Evolutionary conservation across 2,888 invertebrate species (phyloP), one percentile per base, ranked within the genome.

Genomic region (Chouioia cunea): DNA sequence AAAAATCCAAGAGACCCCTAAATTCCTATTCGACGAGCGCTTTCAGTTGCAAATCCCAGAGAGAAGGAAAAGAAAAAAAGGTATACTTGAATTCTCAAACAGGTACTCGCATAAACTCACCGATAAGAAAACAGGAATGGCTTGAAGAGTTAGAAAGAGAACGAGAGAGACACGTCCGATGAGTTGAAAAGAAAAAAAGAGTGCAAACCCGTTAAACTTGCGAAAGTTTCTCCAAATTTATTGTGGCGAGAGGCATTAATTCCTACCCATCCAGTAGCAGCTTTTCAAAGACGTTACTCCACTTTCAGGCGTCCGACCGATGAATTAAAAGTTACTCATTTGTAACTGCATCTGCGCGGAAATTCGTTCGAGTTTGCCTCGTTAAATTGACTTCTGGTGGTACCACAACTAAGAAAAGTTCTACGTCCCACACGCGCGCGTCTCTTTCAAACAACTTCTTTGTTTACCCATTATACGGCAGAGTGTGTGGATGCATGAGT

Each of bases 301-400:
- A 23, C 22, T 14, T 12, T 44, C 46, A 6, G 36, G 36, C 36
- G 36, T 36, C 12, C 47, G 36, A 50, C 14, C 54, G 54, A 67
- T 67, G 60, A 67, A 67, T 67, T 60, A 67, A 67, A 67, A 67
- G 60, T 67, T 60, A 60, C 60, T 67, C 20, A 60, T 60, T 54
- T 22, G 60, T 67, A 67, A 60, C 53, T 46, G 60, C 54, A 66
- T 66, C 27, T 36, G 36, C 48, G 23, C 46, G 1, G 46, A n/a
- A 59, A 52, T 59, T 22, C 56, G 16, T 16, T 12, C 65, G 46
- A 57, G 23, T 65, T 65, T 57, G 48, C 57, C 48, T 65, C 65
- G 57, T 65, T 65, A 27, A 47, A 53, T 65, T 65, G 52, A 62
- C 60, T 18, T 18, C 50, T 6, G n/a, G 8, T 46, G 46, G 15